Evolutionary conservation across 2,888 invertebrate genomes (phyloP), one percentile per base, ranked within the genome.

Genomic region (Drosophila birchii): DNA sequence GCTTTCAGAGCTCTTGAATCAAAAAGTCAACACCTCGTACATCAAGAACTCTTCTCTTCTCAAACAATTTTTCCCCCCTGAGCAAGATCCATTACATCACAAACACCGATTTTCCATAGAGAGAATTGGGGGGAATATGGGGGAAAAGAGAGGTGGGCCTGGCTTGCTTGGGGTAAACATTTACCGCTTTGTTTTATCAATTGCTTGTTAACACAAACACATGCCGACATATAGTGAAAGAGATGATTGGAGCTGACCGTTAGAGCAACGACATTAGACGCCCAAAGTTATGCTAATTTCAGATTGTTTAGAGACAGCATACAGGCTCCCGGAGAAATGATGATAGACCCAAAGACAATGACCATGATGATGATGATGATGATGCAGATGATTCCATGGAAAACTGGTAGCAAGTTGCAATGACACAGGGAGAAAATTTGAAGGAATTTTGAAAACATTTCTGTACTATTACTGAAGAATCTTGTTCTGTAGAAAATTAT

Each of bases 241-340:
- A 58, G 68, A 45, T 55, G 77, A 76, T 68, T 67, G 43, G 32
- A 56, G 60, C 39, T 51, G 64, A 80, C 76, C 77, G 79, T 75
- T 86, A 77, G 72, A 56, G 55, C 47, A 39, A 47, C 51, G 63
- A 75, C 63, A 63, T 60, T 75, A 57, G 75, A 56, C 55, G 75
- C 78, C 60, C 69, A 78, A 75, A 78, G 69, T 69, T 79, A 78
- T 81, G 79, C 76, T 86, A 86, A 83, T 83, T 75, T 58, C 49
- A 51, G 64, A 66, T 61, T 58, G 66, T 53, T 54, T 44, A 51
- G 51, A 39, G 34, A 16, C 20, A 47, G 34, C 14, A 59, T 29
- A 29, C 55, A 56, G 71, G 60, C 69, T 43, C n/a, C 29, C 29
- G 55, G 29, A 47, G 57, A 43, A 70, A 56, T 56, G 44, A 71